phyloP scores from a whole-genome alignment of 2,888 invertebrate genomes.

The Gastrophysa polygoni region DNA sequence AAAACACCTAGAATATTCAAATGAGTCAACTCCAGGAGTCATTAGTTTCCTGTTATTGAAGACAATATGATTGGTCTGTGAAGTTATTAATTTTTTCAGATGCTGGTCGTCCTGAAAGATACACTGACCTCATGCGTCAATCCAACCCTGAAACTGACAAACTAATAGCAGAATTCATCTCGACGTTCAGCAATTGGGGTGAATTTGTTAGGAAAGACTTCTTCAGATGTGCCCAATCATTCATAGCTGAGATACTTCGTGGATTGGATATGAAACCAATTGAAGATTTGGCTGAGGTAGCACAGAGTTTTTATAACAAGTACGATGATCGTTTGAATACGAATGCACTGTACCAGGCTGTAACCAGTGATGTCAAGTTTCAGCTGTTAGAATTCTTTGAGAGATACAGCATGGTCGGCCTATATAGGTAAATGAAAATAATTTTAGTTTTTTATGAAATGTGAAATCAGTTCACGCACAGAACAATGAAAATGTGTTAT shows the following conservation, averaged over 20 bases:
- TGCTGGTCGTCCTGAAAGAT: constrained; percentile 55
- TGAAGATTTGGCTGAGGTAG: constrained; percentile 87
- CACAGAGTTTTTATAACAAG: constrained; percentile 89
- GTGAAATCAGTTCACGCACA: background rate
- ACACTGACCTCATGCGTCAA: constrained; percentile 53
- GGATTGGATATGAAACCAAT: constrained; percentile 67
- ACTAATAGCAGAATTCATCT: constrained; percentile 55
- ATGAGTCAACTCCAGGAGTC: no score
- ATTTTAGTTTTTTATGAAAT: background rate
- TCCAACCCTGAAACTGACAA: constrained; percentile 62
- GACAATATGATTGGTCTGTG: no score
- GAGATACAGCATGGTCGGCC: constrained; percentile 87
- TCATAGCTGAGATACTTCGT: constrained; percentile 68
- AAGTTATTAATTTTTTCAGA: constrained; percentile 51
- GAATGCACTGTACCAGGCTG: constrained; percentile 67
- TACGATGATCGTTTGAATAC: constrained; percentile 76
- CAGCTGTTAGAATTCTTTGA: constrained; percentile 91
- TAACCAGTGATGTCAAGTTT: constrained; percentile 76
- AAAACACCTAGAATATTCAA: no score
- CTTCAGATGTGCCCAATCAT: constrained; percentile 70
- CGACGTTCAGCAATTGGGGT: constrained; percentile 56
- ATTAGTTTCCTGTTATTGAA: no score
- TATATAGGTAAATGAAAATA: constrained; percentile 72
- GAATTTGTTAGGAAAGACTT: constrained; percentile 66
- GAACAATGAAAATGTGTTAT: no score